Evolutionary conservation across 2,113 vertebrate species (phyloP), one percentile per base, ranked within the genome.

Genomic region (Mirza zaza): DNA sequence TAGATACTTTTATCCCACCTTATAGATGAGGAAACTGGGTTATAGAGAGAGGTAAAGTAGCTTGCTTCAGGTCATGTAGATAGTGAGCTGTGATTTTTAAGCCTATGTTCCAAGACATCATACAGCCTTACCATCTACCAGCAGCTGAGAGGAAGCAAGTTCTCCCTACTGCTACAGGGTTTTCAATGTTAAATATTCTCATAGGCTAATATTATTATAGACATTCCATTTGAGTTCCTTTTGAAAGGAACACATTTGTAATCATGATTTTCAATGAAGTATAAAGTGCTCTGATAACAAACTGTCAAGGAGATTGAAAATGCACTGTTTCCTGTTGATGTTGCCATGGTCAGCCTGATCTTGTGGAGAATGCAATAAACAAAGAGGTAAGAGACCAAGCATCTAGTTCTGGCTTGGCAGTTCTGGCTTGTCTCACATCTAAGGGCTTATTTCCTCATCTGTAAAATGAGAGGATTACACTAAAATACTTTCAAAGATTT

Each of bases 61-160:
- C 3, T 17, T n/a, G 34, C 25, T 67, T 88, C 59, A 23, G 3
- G 29, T 88, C 61, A 71, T 67, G 25, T 11, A 61, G 50, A 32
- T 70, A 50, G 48, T 70, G 59, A 79, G n/a, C 23, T 87, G 42
- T 79, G 88, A 57, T 75, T 94, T 94, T 89, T 81, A 96, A 95
- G 79, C 25, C 71, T 91, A 2, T 75, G 36, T 52, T 75, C 42
- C 20, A 68, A 84, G 76, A 71, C n/a, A 32, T 13, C 2, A 3
- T 42, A 34, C 2, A 87, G 55, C 21, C 15, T 94, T 59, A 59
- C 12, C n/a, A 7, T 63, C 34, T 83, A 48, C 36, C 42, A 67
- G 57, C 61, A 48, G n/a, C n/a, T 67, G 36, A 67, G 61, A 55
- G 68, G 34, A 86, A n/a, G 23, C n/a, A 97, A 15, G 59, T 67